phyloP scores from a whole-genome alignment of 2,888 invertebrate species.

The Phalangium opilio region DNA sequence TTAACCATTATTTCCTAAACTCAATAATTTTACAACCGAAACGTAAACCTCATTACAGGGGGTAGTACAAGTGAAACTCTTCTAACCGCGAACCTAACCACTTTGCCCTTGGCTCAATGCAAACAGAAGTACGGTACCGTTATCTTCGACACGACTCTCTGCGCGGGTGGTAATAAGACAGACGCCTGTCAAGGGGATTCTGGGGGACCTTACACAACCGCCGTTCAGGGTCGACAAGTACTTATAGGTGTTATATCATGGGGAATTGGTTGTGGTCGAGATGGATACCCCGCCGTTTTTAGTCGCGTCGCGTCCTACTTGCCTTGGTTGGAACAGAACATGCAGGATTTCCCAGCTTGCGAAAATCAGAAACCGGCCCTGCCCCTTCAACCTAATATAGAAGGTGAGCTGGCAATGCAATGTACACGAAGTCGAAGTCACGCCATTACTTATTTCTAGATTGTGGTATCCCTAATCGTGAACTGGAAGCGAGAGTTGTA shows the following conservation, averaged over 20 bases:
- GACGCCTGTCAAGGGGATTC: conserved; percentile 16
- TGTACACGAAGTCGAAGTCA: too few species aligned
- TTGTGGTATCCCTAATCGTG: conserved; percentile 10
- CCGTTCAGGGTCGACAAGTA: conserved; percentile 5
- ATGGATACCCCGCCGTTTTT: conserved; percentile 13
- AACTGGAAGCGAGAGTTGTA: conserved; percentile 3
- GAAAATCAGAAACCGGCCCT: conserved; percentile 1
- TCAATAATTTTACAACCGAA: background rate
- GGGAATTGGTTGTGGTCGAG: conserved; percentile 11
- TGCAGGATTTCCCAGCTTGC: conserved; percentile 7
- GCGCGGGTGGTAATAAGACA: conserved; percentile 10
- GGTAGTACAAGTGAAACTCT: conserved; percentile 3
- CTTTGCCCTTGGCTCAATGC: conserved; percentile 6
- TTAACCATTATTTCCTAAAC: background rate
- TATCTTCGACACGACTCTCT: conserved; percentile 12
- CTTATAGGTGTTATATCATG: conserved; percentile 12
- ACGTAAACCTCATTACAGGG: background rate
- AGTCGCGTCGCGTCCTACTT: conserved; percentile 12
- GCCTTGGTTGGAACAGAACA: conserved; percentile 10
- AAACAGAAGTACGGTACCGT: conserved; percentile 7
- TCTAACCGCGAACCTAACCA: conserved; percentile 6
- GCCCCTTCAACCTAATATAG: conserved; percentile 8
- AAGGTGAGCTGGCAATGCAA: conserved; percentile 3
- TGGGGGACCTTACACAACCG: conserved; percentile 9
- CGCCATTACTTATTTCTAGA: conserved; percentile 3